These are phyloP conservation scores for Hassar affinis DNA, from an alignment of 2,113 vertebrate species.

Conservation along the genomic window DNA sequence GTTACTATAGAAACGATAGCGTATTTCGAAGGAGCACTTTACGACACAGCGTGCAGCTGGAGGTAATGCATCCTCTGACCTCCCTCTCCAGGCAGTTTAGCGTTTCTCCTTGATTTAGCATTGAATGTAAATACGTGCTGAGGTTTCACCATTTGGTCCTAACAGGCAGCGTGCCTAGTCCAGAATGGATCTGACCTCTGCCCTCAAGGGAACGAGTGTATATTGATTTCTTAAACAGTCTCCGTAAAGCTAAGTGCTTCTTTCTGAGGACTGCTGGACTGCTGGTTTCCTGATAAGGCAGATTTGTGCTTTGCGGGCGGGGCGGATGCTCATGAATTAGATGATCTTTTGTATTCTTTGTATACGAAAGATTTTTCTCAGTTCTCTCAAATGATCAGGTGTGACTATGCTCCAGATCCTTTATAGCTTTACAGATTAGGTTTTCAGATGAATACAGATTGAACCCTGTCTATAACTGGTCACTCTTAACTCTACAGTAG, in stretches of 20 bases:
- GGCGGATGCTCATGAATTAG: neutral
- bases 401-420: too few species aligned
- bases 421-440: too few species aligned
- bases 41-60: neutral
- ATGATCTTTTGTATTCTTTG: neutral
- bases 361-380: neutral
- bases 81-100: conserved; percentile 69
- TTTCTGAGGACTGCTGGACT: conserved; percentile 2
- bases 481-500: too few species aligned
- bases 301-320: conserved; percentile 2
- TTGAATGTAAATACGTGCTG: conserved; percentile 68
- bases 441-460: too few species aligned
- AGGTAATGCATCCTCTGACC: conserved; percentile 48
- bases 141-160: conserved; percentile 55
- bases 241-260: conserved; percentile 45
- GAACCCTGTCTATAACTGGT: too few species aligned
- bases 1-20: neutral
- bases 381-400: neutral
- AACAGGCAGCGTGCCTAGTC: conserved; percentile 12
- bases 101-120: conserved; percentile 69
- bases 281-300: conserved; percentile 34
- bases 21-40: neutral
- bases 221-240: conserved; percentile 50
- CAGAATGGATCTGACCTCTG: conserved; percentile 47
- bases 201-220: conserved; percentile 44